Conservation (phyloP, 2,888 invertebrate species). For the Cordilura impudica region DNA sequence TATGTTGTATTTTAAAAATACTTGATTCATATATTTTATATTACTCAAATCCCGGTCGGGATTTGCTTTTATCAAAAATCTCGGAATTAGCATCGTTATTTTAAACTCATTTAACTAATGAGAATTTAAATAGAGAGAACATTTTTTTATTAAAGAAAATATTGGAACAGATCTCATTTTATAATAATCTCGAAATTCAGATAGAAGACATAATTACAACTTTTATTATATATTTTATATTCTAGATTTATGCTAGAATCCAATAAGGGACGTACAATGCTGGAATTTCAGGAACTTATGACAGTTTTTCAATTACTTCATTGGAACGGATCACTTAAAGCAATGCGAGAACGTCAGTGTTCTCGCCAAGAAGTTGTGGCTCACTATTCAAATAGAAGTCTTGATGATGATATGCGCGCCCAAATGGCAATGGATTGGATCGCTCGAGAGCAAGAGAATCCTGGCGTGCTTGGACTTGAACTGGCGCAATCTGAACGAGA, state of each 20-base stretch:
- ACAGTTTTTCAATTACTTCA: conserved; percentile 97
- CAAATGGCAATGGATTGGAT: conserved; percentile 98
- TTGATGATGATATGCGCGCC: conserved; percentile 96
- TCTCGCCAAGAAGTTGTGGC: conserved; percentile 95
- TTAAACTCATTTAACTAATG: too few species aligned
- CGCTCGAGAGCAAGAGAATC: conserved; percentile 86
- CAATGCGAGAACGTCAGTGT: conserved; percentile 96
- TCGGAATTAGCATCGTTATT: too few species aligned
- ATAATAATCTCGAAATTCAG: too few species aligned
- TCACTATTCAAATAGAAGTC: conserved; percentile 93
- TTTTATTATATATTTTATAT: background rate
- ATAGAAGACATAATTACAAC: too few species aligned
- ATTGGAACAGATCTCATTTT: too few species aligned
- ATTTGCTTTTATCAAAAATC: too few species aligned
- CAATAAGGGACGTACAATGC: conserved; percentile 95
- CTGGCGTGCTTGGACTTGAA: conserved; percentile 88
- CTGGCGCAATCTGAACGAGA: conserved; percentile 91
- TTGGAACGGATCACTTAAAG: conserved; percentile 97
- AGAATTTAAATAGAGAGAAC: too few species aligned
- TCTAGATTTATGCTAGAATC: conserved; percentile 85
- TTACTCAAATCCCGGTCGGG: too few species aligned
- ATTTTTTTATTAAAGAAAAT: too few species aligned
- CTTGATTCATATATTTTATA: too few species aligned
- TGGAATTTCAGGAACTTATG: conserved; percentile 97
- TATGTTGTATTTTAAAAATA: too few species aligned